Evolutionary conservation across 1,140 invertebrate species (phyloP), one percentile per base, ranked within the genome.

Genomic region (Nasonia vitripennis): DNA sequence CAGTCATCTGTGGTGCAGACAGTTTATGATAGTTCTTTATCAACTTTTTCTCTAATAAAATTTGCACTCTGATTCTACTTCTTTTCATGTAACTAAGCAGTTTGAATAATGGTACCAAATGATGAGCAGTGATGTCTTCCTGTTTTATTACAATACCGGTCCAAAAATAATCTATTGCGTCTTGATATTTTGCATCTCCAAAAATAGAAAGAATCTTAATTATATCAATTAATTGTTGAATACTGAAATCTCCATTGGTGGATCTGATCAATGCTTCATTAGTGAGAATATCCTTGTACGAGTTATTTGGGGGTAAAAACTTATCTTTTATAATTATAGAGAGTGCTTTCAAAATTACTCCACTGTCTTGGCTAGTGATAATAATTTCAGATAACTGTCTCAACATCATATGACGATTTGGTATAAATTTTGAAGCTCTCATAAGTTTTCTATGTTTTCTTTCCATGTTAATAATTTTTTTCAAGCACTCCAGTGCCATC

Each of bases 81-180:
- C 92, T 91, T 87, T 94, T 94, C 51, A 96, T 94, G 23, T 94
- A 92, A 75, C 94, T 94, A 48, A 96, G 88, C 70, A 95, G 92
- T 87, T 91, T 92, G 87, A 95, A 96, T 37, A 96, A 90, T 45
- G 93, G 87, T 5, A 94, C 90, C 78, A 96, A 92, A 91, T 95
- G 95, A 14, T 91, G 89, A 84, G 93, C 93, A 89, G 94, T 92
- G 23, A 97, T 95, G 20, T 95, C 94, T 27, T 93, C 89, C 84
- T 95, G 94, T 84, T 93, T 94, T 11, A 94, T 94, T 51, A 94
- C 91, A 80, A 97, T 94, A 45, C 95, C 96, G 86, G 95, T 91
- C 96, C 96, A 97, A n/a, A 96, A 88, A 89, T 95, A 94, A 86
- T 97, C 95, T 77, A 96, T 92, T 17, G 92, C 91, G 48, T 94